Evolutionary conservation across 2,888 invertebrate species (phyloP), one percentile per base, ranked within the genome.

Genomic region (Lasioglossum marginatum): DNA sequence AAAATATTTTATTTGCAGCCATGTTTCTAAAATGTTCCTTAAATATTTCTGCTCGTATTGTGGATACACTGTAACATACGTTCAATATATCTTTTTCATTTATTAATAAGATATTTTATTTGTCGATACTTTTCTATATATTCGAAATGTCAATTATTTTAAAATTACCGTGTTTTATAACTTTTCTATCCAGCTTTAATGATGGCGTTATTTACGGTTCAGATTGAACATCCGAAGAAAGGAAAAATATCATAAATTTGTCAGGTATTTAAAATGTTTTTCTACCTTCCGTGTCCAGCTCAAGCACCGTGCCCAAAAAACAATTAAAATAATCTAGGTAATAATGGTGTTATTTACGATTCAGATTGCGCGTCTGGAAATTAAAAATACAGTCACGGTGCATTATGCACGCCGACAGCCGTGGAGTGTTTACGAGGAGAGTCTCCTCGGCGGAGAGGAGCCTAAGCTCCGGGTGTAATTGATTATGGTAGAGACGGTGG

Each of bases 391-490:
- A 34, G 48, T 52, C 81, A 40, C 75, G 70, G 81, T 81, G 66
- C 37, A 66, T 83, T 68, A 77, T 40, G 19, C 43, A n/a, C 60
- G 48, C 5, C 68, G 68, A 81, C n/a, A 31, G 19, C 27, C 48
- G 8, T 16, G 31, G 31, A 48, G 27, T 37, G 31, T 83, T 75
- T 68, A n/a, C 70, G 31, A 57, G 57, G 5, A 10, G 4, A 10
- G 52, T 52, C 43, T 52, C 45, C 48, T 34, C 48, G n/a, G 16
- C 27, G 12, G 23, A 34, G 48, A 78, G 37, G 70, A 77, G 45
- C n/a, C 37, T 77, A 48, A 10, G 66, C 48, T 74, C 87, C 76
- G 63, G 83, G 87, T 81, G 86, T 88, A 89, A 92, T 91, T 90
- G 90, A 93, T 92, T 81, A 88, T 85, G 72, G 87, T 63, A 34